These are phyloP conservation scores for Tromatobia lineatoria DNA, from an alignment of 2,888 invertebrate genomes.

Conservation along the genomic window DNA sequence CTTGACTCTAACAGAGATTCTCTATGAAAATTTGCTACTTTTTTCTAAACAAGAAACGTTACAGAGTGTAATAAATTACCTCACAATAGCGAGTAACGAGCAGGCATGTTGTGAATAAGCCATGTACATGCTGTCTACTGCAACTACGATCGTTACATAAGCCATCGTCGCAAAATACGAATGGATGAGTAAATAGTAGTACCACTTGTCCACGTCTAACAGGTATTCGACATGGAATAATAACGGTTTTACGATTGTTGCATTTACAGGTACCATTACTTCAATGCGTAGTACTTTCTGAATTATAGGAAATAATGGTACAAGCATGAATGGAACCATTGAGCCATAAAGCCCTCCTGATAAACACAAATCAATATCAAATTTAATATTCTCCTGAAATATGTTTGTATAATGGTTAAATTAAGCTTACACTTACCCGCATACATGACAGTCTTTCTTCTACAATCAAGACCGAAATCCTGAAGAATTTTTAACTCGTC, in stretches of 20 bases:
- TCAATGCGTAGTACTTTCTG: conserved; percentile 29
- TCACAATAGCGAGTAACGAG: conserved; percentile 61
- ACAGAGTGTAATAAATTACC: neutral
- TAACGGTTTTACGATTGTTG: conserved; percentile 47
- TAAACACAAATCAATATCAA: neutral
- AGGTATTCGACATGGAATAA: conserved; percentile 74
- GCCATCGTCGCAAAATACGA: conserved; percentile 70
- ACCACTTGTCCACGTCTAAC: conserved; percentile 71
- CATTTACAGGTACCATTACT: conserved; percentile 15
- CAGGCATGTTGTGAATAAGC: conserved; percentile 71
- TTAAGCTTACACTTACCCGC: conserved; percentile 54
- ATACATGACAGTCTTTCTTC: conserved; percentile 64
- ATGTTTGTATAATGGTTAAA: neutral
- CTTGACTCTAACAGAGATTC: too few relatives aligned
- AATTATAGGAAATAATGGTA: conserved; percentile 61
- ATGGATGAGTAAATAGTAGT: conserved; percentile 68
- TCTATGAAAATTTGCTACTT: too few relatives aligned
- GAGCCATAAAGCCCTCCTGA: conserved; percentile 68
- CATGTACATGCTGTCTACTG: conserved; percentile 68
- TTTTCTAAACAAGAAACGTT: neutral
- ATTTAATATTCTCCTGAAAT: neutral
- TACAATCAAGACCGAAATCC: conserved; percentile 59
- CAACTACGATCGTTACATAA: conserved; percentile 70
- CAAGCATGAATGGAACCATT: conserved; percentile 70
- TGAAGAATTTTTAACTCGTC: conserved; percentile 61